These are phyloP conservation scores for Premnoplex brunnescens DNA, from an alignment of 2,797 vertebrate genomes.

Conservation along the genomic window DNA sequence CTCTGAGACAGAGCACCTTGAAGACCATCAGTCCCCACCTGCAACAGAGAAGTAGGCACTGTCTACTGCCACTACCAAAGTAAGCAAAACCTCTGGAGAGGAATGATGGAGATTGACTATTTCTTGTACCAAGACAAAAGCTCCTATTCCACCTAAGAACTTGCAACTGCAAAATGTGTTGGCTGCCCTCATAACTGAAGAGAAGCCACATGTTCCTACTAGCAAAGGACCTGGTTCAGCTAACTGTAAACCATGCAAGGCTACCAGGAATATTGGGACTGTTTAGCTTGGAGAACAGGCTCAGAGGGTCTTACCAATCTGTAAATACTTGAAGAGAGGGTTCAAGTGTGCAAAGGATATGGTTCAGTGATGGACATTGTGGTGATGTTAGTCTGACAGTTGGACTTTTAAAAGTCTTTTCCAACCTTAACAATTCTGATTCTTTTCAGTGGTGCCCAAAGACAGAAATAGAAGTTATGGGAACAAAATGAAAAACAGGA, in stretches of 20 bases:
- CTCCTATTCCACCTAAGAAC: neutral
- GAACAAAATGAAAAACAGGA: neutral
- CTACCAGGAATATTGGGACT: neutral
- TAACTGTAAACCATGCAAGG: neutral
- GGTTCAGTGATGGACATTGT: neutral
- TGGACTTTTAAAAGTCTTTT: neutral
- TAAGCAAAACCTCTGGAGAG: neutral
- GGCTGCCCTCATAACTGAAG: neutral
- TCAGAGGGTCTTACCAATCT: neutral
- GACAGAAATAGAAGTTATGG: neutral
- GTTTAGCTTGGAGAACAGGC: neutral
- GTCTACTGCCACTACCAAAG: fast-evolving
- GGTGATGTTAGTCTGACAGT: neutral
- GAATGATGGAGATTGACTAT: neutral
- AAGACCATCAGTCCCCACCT: neutral
- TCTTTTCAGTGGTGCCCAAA: neutral
- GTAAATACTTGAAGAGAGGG: neutral
- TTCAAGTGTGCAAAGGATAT: neutral
- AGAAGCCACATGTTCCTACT: neutral
- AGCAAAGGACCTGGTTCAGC: neutral
- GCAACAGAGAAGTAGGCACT: neutral
- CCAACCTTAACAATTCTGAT: fast-evolving
- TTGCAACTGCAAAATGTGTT: neutral
- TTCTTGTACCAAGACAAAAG: neutral
- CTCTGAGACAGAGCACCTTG: neutral